phyloP scores from a whole-genome alignment of 1,140 invertebrate species.

The Frieseomelitta varia region DNA sequence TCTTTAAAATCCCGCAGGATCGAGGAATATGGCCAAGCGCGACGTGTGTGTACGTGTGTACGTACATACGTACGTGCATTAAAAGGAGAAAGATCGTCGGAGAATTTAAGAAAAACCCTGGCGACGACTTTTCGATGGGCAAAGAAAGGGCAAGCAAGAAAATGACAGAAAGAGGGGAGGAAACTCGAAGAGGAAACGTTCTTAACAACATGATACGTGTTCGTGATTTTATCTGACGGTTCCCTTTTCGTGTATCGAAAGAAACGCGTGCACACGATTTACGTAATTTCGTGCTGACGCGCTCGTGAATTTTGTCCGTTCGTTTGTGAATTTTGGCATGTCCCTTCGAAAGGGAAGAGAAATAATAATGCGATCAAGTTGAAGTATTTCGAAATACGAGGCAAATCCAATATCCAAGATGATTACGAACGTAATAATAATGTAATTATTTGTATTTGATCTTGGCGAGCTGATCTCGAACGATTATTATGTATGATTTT shows the following conservation, averaged over 20 bases:
- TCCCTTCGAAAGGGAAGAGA: background rate
- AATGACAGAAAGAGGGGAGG: background rate
- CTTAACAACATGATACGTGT: slow-evolving; percentile 6
- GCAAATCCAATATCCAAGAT: too few species aligned
- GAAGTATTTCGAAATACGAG: too few species aligned
- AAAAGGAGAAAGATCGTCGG: background rate
- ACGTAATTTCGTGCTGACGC: too few species aligned
- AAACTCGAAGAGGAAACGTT: too few species aligned
- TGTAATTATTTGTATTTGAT: too few species aligned
- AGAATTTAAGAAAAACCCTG: background rate
- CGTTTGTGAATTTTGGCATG: too few species aligned
- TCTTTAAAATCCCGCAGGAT: slow-evolving; percentile 4
- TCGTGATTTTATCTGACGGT: background rate
- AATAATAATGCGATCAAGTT: too few species aligned
- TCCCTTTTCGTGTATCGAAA: background rate
- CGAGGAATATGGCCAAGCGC: background rate
- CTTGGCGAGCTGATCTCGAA: too few species aligned
- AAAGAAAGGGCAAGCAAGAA: background rate
- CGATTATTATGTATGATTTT: too few species aligned
- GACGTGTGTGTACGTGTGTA: background rate
- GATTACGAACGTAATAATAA: too few species aligned
- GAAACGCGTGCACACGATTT: too few species aligned
- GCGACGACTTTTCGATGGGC: slow-evolving; percentile 13
- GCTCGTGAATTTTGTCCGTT: too few species aligned
- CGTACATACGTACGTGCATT: slow-evolving; percentile 5